A percentile compares a stretch with the other conserved stretches of the same genome.
Conservation (phyloP, 2,888 invertebrate genomes). For the Capitulum mitella region DNA sequence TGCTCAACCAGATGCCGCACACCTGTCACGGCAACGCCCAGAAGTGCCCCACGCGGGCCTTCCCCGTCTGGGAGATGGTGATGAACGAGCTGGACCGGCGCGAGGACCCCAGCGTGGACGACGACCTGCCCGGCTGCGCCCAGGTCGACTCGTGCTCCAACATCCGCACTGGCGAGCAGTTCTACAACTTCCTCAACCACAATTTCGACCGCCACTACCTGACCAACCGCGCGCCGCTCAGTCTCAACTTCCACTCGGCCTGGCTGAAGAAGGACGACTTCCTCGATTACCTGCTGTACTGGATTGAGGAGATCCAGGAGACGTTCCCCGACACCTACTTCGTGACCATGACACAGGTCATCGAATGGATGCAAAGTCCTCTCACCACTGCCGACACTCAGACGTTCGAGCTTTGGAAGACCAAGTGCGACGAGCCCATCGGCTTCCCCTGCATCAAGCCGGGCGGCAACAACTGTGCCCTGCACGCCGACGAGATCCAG, state of each 20-base stretch:
- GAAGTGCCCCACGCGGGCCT: slow-evolving; percentile 82
- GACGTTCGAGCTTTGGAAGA: slow-evolving; percentile 90
- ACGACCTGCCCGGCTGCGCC: slow-evolving; percentile 77
- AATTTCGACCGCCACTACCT: slow-evolving; percentile 88
- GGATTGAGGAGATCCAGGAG: slow-evolving; percentile 79
- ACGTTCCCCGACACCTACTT: slow-evolving; percentile 88
- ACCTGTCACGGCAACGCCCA: slow-evolving; percentile 87
- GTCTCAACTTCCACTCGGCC: slow-evolving; percentile 87
- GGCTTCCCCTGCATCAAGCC: slow-evolving; percentile 77
- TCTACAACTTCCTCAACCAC: slow-evolving; percentile 87
- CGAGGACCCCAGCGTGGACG: slow-evolving; percentile 82
- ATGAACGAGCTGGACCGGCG: slow-evolving; percentile 88
- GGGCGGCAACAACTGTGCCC: slow-evolving; percentile 80
- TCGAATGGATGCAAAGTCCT: slow-evolving; percentile 92
- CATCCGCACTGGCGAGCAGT: slow-evolving; percentile 83
- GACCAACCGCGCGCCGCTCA: slow-evolving; percentile 79
- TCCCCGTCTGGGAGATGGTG: slow-evolving; percentile 94
- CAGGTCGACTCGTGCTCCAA: slow-evolving; percentile 94
- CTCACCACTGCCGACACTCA: slow-evolving; percentile 73
- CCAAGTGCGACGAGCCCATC: slow-evolving; percentile 83
- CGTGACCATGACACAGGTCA: slow-evolving; percentile 85
- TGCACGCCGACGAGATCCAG: slow-evolving; percentile 86
- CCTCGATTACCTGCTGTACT: slow-evolving; percentile 82
- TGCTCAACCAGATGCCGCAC: slow-evolving; percentile 95
- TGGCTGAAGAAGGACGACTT: slow-evolving; percentile 90